phyloP scores from a whole-genome alignment of 2,888 invertebrate genomes.

The Aricia artaxerxes region DNA sequence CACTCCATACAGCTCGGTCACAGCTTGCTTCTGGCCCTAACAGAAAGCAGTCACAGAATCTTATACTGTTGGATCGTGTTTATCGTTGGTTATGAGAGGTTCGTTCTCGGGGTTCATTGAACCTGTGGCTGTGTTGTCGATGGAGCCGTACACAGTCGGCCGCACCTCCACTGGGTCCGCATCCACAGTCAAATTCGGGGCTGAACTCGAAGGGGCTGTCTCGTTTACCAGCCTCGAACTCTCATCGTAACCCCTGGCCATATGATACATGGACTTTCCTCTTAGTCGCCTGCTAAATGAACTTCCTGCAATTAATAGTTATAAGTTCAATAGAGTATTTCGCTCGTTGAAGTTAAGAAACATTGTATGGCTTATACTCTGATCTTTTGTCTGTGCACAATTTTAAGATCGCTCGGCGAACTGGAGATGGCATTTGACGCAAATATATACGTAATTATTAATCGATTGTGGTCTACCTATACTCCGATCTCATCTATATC shows the following conservation, averaged over 20 bases:
- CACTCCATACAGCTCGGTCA: background rate
- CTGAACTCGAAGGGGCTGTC: constrained; percentile 61
- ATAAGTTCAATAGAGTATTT: background rate
- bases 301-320: constrained; percentile 74
- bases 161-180: constrained; percentile 57
- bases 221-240: constrained; percentile 70
- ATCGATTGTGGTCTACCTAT: no score
- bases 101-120: constrained; percentile 59
- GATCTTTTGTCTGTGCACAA: no score
- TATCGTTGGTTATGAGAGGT: constrained; percentile 53
- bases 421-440: no score
- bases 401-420: no score
- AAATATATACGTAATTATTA: no score
- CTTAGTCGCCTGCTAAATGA: constrained; percentile 88
- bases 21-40: background rate
- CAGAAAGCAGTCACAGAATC: background rate
- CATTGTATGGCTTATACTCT: no score
- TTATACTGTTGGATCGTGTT: constrained; percentile 58
- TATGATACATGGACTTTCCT: constrained; percentile 87
- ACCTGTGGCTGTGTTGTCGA: constrained; percentile 56
- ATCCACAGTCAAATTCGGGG: constrained; percentile 59
- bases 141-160: constrained; percentile 65
- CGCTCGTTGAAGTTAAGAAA: no score
- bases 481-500: no score
- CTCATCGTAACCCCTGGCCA: constrained; percentile 85